Evolutionary conservation across 30 jellyfish, hydroid and myxozoan genomes (phyloP).

Genomic region (Rhopilema esculentum): DNA sequence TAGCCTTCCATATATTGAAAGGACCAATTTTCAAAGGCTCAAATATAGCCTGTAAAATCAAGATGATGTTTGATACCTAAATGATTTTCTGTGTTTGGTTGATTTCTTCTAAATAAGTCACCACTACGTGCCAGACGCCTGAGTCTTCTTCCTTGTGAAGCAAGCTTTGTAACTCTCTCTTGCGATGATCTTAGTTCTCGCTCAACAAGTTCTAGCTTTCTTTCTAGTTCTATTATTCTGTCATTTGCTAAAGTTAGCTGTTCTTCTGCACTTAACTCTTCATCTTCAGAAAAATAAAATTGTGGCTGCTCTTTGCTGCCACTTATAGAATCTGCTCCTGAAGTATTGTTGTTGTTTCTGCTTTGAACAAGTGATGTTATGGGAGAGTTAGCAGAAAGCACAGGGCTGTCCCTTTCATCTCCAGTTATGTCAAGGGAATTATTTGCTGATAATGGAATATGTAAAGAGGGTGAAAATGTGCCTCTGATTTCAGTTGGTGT

Average conservation of each 20-base stretch:
- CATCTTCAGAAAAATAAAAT: constrained; percentile 20
- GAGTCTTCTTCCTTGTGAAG: constrained; percentile 72
- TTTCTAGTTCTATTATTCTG: constrained; percentile 68
- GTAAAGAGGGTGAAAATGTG: constrained; percentile 34
- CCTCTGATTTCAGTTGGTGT: constrained; percentile 69
- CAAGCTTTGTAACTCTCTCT: constrained; percentile 67
- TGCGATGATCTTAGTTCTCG: constrained; percentile 78
- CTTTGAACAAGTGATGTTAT: not conserved
- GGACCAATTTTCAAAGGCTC: not conserved
- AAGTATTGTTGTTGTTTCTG: not conserved
- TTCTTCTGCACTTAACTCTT: constrained; percentile 29
- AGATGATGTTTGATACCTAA: not conserved
- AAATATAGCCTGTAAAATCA: not conserved
- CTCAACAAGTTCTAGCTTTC: constrained; percentile 72
- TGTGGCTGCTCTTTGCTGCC: not conserved
- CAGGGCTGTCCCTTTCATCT: constrained; percentile 36
- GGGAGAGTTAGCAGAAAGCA: not conserved
- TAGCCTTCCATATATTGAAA: not conserved
- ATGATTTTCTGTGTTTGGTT: not conserved
- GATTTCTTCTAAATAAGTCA: constrained; percentile 69
- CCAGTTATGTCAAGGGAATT: constrained; percentile 18
- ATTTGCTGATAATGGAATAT: constrained; percentile 7
- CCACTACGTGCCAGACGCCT: constrained; percentile 88
- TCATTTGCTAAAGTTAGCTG: constrained; percentile 72
- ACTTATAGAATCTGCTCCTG: not conserved